Evolutionary conservation across 1,140 invertebrate species (phyloP).

Genomic region (Schlechtendalia chinensis): DNA sequence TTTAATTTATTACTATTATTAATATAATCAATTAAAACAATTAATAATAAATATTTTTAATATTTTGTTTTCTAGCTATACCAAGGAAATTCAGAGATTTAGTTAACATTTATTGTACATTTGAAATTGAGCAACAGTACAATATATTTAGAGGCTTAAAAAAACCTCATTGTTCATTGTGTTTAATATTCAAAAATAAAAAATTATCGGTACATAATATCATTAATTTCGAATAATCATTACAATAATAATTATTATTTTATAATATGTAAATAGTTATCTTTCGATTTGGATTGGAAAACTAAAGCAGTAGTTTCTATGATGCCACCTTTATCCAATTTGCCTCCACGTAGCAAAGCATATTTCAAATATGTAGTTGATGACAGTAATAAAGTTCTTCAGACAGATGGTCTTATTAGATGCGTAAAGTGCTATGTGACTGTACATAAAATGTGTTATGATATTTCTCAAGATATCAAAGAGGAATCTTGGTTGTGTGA

Average conservation of each 20-base stretch:
- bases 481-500: slow-evolving; percentile 43
- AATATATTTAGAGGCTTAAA: slow-evolving; percentile 35
- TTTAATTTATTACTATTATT: no score
- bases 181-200: slow-evolving; percentile 32
- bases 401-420: slow-evolving; percentile 13
- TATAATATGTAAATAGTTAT: background rate
- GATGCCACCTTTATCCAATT: background rate
- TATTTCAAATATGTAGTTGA: background rate
- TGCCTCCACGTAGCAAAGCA: background rate
- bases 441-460: slow-evolving; percentile 46
- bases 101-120: background rate
- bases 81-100: background rate
- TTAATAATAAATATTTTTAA: no score
- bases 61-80: slow-evolving; percentile 16
- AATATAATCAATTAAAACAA: no score
- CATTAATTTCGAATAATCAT: no score
- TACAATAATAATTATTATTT: background rate
- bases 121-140: slow-evolving; percentile 23
- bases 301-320: background rate
- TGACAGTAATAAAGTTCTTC: background rate
- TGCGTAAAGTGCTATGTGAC: slow-evolving; percentile 23
- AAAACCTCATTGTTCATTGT: slow-evolving; percentile 51
- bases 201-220: background rate
- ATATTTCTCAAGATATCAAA: slow-evolving; percentile 27
- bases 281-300: slow-evolving; percentile 35